phyloP scores from a whole-genome alignment of 2,797 vertebrate species.

The Sylvilagus floridanus region DNA sequence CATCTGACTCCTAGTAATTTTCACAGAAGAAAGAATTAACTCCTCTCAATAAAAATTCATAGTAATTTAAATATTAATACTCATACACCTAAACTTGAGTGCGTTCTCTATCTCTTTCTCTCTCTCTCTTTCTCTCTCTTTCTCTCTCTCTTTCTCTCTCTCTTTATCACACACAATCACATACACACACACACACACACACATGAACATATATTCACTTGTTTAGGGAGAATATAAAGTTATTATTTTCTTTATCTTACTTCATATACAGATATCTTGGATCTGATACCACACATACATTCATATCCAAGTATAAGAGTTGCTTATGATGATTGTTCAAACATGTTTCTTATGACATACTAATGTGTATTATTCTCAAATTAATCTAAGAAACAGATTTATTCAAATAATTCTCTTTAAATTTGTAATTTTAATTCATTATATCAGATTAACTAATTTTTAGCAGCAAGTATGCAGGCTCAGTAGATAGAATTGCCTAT shows the following conservation, averaged over 20 bases:
- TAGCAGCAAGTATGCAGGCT: background rate
- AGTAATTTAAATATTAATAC: background rate
- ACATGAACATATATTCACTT: too few relatives aligned
- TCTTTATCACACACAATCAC: background rate
- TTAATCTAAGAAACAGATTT: background rate
- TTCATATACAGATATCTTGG: background rate
- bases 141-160: background rate
- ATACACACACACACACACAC: background rate
- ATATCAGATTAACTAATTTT: background rate
- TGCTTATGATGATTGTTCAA: background rate
- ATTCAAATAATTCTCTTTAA: conserved; percentile 1
- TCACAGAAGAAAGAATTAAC: background rate
- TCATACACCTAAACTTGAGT: background rate
- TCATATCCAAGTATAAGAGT: background rate
- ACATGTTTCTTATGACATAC: background rate
- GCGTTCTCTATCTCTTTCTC: background rate
- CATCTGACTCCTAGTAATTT: background rate
- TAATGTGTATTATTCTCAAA: background rate
- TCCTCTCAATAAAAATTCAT: conserved; percentile 20
- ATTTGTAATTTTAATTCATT: background rate
- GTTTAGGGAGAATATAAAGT: background rate
- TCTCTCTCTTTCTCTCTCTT: background rate
- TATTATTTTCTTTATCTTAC: background rate
- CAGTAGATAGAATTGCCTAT: background rate
- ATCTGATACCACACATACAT: background rate